A percentile compares a stretch with the other conserved stretches of the same genome.
Conservation (phyloP, 2,888 invertebrate genomes). For the Hypena proboscidalis region DNA sequence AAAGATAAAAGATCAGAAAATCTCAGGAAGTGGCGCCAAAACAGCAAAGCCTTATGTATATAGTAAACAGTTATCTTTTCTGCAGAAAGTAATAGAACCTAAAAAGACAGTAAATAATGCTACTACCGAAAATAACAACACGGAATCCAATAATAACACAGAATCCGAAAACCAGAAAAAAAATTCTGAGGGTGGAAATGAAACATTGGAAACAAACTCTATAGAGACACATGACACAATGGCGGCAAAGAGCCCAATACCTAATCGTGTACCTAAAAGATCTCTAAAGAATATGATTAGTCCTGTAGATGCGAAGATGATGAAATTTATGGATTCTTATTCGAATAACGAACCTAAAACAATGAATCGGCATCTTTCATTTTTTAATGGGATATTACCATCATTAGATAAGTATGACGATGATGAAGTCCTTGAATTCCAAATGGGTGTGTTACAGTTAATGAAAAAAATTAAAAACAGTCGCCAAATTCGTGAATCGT, state of each 20-base stretch:
- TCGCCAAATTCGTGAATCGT: conserved; percentile 20
- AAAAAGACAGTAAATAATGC: conserved; percentile 16
- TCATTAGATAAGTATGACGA: conserved; percentile 34
- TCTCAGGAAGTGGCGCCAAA: conserved; percentile 32
- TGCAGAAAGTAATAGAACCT: conserved; percentile 37
- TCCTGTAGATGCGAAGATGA: conserved; percentile 26
- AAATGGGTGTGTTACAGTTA: conserved; percentile 38
- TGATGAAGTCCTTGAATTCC: conserved; percentile 41
- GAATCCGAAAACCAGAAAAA: conserved; percentile 22
- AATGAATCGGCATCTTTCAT: conserved; percentile 27
- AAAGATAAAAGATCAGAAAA: conserved; percentile 37
- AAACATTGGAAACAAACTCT: conserved; percentile 24
- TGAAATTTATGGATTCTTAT: conserved; percentile 27
- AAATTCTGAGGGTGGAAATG: conserved; percentile 19
- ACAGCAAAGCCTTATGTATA: conserved; percentile 38
- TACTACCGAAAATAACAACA: conserved; percentile 17
- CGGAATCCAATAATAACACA: conserved; percentile 15
- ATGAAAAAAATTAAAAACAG: conserved; percentile 28
- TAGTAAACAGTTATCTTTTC: conserved; percentile 38
- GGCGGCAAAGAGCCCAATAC: conserved; percentile 18
- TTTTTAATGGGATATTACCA: conserved; percentile 35
- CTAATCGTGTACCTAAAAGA: conserved; percentile 12
- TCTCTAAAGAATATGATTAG: conserved; percentile 19
- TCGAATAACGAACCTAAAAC: conserved; percentile 23
- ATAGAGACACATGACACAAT: conserved; percentile 18